Base-by-base conservation (phyloP, 2,113 vertebrate genomes). In the Phyllopteryx taeniolatus region DNA sequence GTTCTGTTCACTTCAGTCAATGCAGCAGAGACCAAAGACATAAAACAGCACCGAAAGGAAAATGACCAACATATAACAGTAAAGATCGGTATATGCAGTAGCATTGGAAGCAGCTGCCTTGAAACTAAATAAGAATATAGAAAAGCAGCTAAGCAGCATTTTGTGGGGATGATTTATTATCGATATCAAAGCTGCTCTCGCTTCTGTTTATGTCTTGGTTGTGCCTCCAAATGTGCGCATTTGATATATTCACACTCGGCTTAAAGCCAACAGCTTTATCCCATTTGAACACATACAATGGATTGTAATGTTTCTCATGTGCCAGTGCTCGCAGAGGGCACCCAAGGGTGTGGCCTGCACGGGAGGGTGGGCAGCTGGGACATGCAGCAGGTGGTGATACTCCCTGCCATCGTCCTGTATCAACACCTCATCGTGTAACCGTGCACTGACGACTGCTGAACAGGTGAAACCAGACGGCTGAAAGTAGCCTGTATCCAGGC, bases 311-410 rank as follows among this genome's bases (percentile, higher is more conserved):
- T 56, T 56, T 56, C 20, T 22, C 44, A 46, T 67, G 62, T 68
- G 75, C 72, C 69, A 68, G 65, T 42, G 35, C 42, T 80, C 57
- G 49, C 62, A 17, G 44, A 43, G 65, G 67, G 68, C 69, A 33
- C 67, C 59, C 22, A 22, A 68, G 86, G 88, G 86, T 76, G 86
- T 88, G 86, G 80, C 77, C 72, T 74, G 57, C 5, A 19, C 53
- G 68, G 68, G 67, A 72, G 77, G 78, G 71, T 53, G 75, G 80
- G 82, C 86, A 88, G 90, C 87, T 87, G 88, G 83, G 79, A 74
- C 64, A 11, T 22, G 71, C 60, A 83, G 90, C 91, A 88, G 86
- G 87, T 92, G 91, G 85, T 79, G 79, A 82, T 83, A 85, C 86
- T 85, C 73, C 56, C 66, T 0, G 68, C 78, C 80, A 81, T 76